Evolutionary conservation across 2,888 invertebrate species (phyloP), one percentile per base, ranked within the genome.

Genomic region (Macaria notata): DNA sequence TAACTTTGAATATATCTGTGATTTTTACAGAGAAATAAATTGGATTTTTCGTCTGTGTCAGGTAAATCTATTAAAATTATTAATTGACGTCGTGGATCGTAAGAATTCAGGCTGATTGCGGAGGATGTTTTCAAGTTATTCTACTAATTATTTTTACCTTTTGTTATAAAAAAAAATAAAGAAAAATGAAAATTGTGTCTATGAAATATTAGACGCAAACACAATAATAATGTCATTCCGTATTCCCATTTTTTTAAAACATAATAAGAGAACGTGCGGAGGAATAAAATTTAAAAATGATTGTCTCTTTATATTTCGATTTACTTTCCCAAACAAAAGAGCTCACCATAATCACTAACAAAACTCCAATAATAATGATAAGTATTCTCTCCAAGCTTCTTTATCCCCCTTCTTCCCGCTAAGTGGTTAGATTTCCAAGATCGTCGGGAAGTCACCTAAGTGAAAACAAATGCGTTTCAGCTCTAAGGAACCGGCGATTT

Each of bases 381-480:
- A 49, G 9, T 30, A 19, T 51, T 42, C 36, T 33, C 31, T 29
- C 42, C 9, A 46, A 44, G n/a, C 7, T 43, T 39, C 7, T 33
- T 45, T 41, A 45, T 41, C 47, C 33, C 38, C 31, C 33, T 3
- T 19, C 43, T 55, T 19, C 9, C 41, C 52, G 39, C 49, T 58
- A 72, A 76, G 70, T 74, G 70, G 66, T 71, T 74, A 76, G 49
- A 49, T 53, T 46, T 6, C 49, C 46, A 49, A 53, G 57, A 58
- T 49, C 53, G 52, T 43, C 46, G 57, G 46, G 39, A 57, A 58
- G 53, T 58, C 53, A 46, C 45, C 78, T 79, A 81, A 81, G 81
- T 79, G 79, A 81, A 81, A 82, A 82, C 80, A 80, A 82, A 82
- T 79, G 81, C 78, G 72, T 67, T 63, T 74, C 73, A 72, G 65